These are phyloP conservation scores for Zaprionus africanus DNA, from an alignment of 1,140 invertebrate species.

Conservation along the genomic window DNA sequence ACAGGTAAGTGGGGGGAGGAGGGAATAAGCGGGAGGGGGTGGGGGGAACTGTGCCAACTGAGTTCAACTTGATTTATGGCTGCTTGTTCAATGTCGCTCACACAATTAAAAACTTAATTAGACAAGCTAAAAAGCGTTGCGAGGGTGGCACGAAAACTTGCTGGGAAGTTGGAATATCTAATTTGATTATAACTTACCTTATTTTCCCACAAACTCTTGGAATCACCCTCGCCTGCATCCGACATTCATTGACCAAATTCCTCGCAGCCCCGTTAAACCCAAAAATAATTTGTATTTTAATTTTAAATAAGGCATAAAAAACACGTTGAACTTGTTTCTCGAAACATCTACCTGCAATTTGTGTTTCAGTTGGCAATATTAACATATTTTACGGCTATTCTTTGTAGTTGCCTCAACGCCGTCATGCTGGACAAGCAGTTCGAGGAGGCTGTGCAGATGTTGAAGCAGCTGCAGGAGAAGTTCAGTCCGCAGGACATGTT, in stretches of 20 bases:
- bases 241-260: conserved; percentile 9
- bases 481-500: conserved; percentile 83
- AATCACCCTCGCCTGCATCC: not conserved
- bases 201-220: not conserved
- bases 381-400: not conserved
- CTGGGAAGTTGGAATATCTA: not conserved
- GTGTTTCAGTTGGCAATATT: conserved; percentile 13
- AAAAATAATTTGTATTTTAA: conserved; percentile 18
- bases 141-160: not conserved
- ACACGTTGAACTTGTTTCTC: conserved; percentile 20
- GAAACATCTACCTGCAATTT: not conserved
- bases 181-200: not conserved
- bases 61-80: conserved; percentile 13
- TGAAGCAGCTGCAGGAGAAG: conserved; percentile 80
- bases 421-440: conserved; percentile 70
- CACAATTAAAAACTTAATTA: conserved; percentile 16
- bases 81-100: not conserved
- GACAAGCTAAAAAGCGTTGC: not conserved
- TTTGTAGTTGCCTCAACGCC: conserved; percentile 62
- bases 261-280: not conserved
- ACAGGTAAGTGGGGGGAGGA: conserved; percentile 46
- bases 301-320: conserved; percentile 7
- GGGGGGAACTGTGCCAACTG: not conserved
- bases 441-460: conserved; percentile 64
- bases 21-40: not conserved